Evolutionary conservation across 2,888 invertebrate species (phyloP), one percentile per base, ranked within the genome.

Genomic region (Eudasyphora cyanicolor): DNA sequence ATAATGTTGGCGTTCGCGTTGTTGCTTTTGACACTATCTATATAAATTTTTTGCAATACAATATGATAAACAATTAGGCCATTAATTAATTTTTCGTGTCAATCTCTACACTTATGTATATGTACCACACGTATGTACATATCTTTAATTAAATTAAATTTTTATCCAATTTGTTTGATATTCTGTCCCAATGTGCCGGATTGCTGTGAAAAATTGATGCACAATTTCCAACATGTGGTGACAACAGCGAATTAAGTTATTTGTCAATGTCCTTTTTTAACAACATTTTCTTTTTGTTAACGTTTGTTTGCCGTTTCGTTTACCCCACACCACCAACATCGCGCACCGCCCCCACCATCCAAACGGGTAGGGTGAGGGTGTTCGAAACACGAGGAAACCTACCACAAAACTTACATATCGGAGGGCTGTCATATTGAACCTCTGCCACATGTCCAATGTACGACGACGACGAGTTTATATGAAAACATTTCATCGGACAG

Each of bases 181-280:
- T 8, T 4, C 32, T 32, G 32, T 8, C 32, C 32, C 32, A 32
- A 8, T 32, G 32, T 32, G 32, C n/a, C n/a, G 45, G n/a, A 14
- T 21, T 75, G 42, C 75, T 75, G 80, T 84, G 75, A 78, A 84
- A 84, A 80, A 80, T 84, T 77, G 75, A 80, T 78, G 83, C 80
- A 78, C 74, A 80, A 80, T 82, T 82, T 82, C 69, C 45, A 84
- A 76, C 84, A 82, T 82, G 79, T 85, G 84, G 84, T 82, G 84
- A 77, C 84, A 85, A 77, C 82, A 82, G 74, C 60, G 79, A 83
- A 85, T 86, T 85, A 83, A 83, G 85, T 85, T 83, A 86, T 86
- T 85, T 86, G 82, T 85, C 85, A 86, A 82, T 82, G 83, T 86
- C 85, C 75, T 74, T 83, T 80, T 80, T 54, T 54, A 64, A 62